phyloP scores from a whole-genome alignment of 2,113 vertebrate genomes.

The Capreolus pygargus region DNA sequence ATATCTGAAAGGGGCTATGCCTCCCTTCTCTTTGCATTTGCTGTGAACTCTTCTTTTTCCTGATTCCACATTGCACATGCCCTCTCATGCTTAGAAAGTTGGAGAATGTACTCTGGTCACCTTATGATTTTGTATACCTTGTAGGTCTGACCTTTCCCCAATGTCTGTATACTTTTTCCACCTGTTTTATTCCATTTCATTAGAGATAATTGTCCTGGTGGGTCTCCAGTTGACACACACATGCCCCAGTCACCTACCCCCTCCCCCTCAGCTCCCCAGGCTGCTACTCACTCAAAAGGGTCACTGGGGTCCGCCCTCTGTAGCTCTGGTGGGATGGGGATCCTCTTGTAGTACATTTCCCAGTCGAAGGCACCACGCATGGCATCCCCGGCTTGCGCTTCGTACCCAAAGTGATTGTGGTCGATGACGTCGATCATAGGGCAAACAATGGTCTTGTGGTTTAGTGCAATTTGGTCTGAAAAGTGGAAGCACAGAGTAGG shows the following conservation, averaged over 20 bases:
- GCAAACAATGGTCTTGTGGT: slow-evolving; percentile 93
- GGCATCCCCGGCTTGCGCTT: slow-evolving; percentile 92
- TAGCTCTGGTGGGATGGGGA: slow-evolving; percentile 91
- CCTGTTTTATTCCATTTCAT: slow-evolving; percentile 43
- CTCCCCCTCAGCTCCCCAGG: slow-evolving; percentile 51
- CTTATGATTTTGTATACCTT: slow-evolving; percentile 17
- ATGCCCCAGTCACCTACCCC: neutral
- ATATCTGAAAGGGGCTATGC: neutral
- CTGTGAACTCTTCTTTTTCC: neutral
- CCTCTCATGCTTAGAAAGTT: neutral
- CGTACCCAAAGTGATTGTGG: slow-evolving; percentile 95
- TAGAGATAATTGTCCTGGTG: slow-evolving; percentile 10
- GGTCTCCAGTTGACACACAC: neutral
- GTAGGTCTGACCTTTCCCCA: neutral
- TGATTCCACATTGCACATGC: neutral
- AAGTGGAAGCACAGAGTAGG: slow-evolving; percentile 83
- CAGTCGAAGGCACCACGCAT: slow-evolving; percentile 95
- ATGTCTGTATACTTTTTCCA: neutral
- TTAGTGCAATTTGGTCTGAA: slow-evolving; percentile 93
- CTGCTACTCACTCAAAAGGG: slow-evolving; percentile 91
- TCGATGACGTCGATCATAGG: slow-evolving; percentile 96
- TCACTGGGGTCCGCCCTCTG: slow-evolving; percentile 90
- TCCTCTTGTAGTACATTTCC: slow-evolving; percentile 97
- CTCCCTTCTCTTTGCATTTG: neutral
- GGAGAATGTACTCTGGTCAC: neutral